Evolutionary conservation across 2,113 vertebrate species (phyloP).

Genomic region (Crotalus horridus): DNA sequence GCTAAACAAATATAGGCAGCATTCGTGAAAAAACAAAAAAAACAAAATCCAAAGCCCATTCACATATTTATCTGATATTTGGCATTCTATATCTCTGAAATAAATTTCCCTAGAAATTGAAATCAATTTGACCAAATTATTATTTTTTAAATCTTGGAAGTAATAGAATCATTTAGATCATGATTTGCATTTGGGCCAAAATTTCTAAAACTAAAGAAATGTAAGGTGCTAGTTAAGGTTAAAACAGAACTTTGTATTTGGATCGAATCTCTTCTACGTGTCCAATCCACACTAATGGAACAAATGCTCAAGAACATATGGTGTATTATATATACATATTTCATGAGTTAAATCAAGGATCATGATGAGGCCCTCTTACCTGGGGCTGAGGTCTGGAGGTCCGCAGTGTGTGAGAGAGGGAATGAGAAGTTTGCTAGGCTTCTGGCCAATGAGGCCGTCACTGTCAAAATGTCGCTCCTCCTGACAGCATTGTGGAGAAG

Average conservation of each 20-base stretch:
- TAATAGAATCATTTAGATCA: background rate
- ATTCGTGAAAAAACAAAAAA: background rate
- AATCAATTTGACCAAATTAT: background rate
- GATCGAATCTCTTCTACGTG: background rate
- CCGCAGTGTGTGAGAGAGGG: slow-evolving; percentile 75
- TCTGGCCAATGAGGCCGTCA: slow-evolving; percentile 39
- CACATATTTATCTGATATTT: background rate
- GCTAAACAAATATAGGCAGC: background rate
- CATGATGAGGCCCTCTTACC: slow-evolving; percentile 65
- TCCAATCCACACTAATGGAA: background rate
- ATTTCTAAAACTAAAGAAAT: background rate
- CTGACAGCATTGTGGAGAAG: slow-evolving; percentile 63
- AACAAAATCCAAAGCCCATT: background rate
- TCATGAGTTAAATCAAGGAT: background rate
- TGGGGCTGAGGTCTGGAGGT: slow-evolving; percentile 86
- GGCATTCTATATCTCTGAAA: background rate
- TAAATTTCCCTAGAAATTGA: background rate
- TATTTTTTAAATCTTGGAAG: background rate
- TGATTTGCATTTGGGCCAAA: background rate
- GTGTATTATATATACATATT: background rate
- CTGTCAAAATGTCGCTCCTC: slow-evolving; percentile 48
- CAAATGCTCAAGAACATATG: background rate
- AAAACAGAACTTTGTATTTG: background rate
- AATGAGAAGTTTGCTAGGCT: slow-evolving; percentile 81
- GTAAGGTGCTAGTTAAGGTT: background rate